Evolutionary conservation across 2,888 invertebrate genomes (phyloP), one percentile per base, ranked within the genome.

Genomic region (Hypomecis atomaria): DNA sequence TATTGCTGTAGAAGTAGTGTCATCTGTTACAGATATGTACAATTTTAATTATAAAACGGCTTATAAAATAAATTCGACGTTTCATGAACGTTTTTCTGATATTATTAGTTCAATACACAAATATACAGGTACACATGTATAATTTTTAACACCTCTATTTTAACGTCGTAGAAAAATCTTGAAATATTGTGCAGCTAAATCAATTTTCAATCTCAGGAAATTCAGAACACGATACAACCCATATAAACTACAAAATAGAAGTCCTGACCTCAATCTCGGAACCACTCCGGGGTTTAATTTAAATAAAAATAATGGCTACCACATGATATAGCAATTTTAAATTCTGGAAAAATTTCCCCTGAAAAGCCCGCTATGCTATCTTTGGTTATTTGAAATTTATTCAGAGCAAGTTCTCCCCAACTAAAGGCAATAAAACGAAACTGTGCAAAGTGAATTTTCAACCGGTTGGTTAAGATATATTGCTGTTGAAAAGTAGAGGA

Each of bases 391-490:
- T 71, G 68, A 72, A 75, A 76, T 75, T 66, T 68, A 70, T 68
- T 71, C 69, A 61, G 63, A 64, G 57, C 70, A 67, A 75, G 71
- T 71, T 74, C 58, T 56, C 62, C 65, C 65, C 45, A 71, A 73
- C 65, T 63, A 38, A 52, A 55, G 59, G 66, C 69, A 73, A 77
- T 73, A 72, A 72, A 70, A 73, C 57, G 68, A 73, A 70, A 71
- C 65, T 67, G 59, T 62, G 58, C 65, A 59, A 70, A 73, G 70
- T 73, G 69, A 75, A 75, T 76, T 73, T 72, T 61, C 65, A 71
- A 67, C 67, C 60, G 69, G 63, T 66, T 68, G 60, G 64, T 70
- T 63, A 67, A 63, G 65, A 65, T 61, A 67, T 70, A 72, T 70
- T 56, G 67, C 52, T 65, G 53, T 58, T 62, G 54, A 23, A 59